Evolutionary conservation across 2,888 invertebrate species (phyloP).

Genomic region (Villa cingulata): DNA sequence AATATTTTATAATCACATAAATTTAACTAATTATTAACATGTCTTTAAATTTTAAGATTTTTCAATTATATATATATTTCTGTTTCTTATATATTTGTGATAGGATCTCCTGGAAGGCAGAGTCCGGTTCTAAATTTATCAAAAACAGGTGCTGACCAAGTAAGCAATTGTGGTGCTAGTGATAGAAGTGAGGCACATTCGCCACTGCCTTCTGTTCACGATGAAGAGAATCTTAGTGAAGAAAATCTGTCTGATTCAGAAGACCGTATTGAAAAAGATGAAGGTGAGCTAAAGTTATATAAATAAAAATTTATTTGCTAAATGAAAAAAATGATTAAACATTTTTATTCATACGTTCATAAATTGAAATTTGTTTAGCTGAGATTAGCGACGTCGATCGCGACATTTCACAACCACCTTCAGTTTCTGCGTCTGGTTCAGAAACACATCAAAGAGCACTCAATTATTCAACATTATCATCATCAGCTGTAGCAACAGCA

Average conservation of each 20-base stretch:
- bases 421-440: constrained; percentile 38
- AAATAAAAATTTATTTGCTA: constrained; percentile 1
- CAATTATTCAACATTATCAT: constrained; percentile 66
- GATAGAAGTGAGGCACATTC: constrained; percentile 47
- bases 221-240: constrained; percentile 68
- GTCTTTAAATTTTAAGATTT: too few relatives aligned
- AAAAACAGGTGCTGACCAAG: constrained; percentile 68
- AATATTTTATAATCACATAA: too few relatives aligned
- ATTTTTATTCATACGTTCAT: too few relatives aligned
- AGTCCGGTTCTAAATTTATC: constrained; percentile 87
- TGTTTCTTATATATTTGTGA: neutral
- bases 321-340: too few relatives aligned
- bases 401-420: constrained; percentile 49
- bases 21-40: too few relatives aligned
- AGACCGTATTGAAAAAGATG: constrained; percentile 69
- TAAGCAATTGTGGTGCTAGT: constrained; percentile 45
- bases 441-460: constrained; percentile 50
- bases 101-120: constrained; percentile 68
- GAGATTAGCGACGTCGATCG: constrained; percentile 65
- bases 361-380: neutral
- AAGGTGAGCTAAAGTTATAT: constrained; percentile 34
- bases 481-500: constrained; percentile 44
- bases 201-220: constrained; percentile 47
- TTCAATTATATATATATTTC: neutral
- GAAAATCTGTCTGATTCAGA: constrained; percentile 79